A percentile compares a stretch with the other conserved stretches of the same genome.
Evolutionary conservation across 2,888 invertebrate species (phyloP).

Genomic region (Melipona beecheii): DNA sequence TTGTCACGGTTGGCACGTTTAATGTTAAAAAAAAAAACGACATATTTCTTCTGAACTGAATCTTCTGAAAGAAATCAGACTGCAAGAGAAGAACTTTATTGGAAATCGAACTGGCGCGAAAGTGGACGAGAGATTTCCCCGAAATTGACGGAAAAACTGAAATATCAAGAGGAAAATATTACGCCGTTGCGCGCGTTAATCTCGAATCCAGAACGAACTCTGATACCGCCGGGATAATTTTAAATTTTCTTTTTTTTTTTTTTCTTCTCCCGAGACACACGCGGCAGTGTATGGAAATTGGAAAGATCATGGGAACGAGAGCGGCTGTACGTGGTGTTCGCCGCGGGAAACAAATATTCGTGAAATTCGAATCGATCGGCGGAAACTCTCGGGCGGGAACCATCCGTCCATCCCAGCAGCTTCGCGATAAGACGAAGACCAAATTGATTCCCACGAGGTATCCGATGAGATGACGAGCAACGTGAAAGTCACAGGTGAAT

Average conservation of each 20-base stretch:
- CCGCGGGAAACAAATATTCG: constrained; percentile 26
- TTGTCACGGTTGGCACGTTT: too few relatives aligned
- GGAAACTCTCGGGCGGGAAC: constrained; percentile 13
- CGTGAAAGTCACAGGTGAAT: constrained; percentile 48
- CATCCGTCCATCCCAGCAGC: constrained; percentile 26
- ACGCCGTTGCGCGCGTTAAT: too few relatives aligned
- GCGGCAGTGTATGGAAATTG: background rate
- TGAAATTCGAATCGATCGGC: constrained; percentile 33
- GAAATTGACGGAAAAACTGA: too few relatives aligned
- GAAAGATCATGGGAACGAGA: constrained; percentile 13
- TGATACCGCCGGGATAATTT: background rate
- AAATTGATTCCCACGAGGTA: constrained; percentile 54
- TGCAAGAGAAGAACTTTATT: too few relatives aligned
- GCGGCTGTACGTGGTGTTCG: background rate
- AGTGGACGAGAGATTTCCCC: too few relatives aligned
- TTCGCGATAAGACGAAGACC: constrained; percentile 27
- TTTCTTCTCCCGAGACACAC: background rate
- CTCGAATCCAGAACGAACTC: background rate
- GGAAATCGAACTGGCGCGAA: too few relatives aligned
- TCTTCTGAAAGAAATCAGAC: too few relatives aligned
- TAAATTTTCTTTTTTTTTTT: background rate
- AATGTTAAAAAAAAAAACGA: too few relatives aligned
- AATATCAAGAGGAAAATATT: too few relatives aligned
- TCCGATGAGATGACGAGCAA: constrained; percentile 50
- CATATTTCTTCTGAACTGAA: too few relatives aligned